Evolutionary conservation across 2,888 invertebrate species (phyloP), one percentile per base, ranked within the genome.

Genomic region (Campopleginae sp.): DNA sequence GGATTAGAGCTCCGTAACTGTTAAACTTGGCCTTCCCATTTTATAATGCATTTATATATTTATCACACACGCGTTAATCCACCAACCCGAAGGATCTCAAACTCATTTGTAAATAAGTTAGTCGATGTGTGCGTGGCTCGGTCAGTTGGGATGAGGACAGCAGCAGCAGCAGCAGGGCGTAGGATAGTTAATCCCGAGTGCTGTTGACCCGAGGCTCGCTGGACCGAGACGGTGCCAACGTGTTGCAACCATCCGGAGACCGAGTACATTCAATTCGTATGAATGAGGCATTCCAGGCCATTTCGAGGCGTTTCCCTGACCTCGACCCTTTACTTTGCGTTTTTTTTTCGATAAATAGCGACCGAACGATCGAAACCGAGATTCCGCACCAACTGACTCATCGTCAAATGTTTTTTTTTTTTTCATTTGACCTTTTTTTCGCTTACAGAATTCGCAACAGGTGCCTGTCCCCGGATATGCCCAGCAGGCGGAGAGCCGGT

Each of bases 401-500:
- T 31, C 17, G 2, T 48, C 48, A n/a, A 48, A 48, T 48, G 6
- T n/a, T 17, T 51, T 51, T 51, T 51, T 17, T 51, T 51, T n/a
- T n/a, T n/a, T 12, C 14, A 5, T n/a, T n/a, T n/a, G n/a, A n/a
- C n/a, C n/a, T n/a, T n/a, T n/a, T n/a, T 63, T 86, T 68, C 87
- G 1, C 72, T 88, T 87, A 12, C 90, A 93, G 93, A 91, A 88
- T 91, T 91, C 51, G 92, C 86, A 63, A 90, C 89, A 78, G 92
- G 92, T 80, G 92, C 91, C 23, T 98, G 98, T 92, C 97, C 97
- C 27, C 95, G 97, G 87, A 97, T 97, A 91, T 97, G 97, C 92
- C 96, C 96, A 0, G 95, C 96, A 46, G 95, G 96, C 86, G 96
- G 96, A 27, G 97, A 97, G 89, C 98, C 98, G 0, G 97, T 98